These are phyloP conservation scores for Pachyramphus minor DNA, from an alignment of 2,113 vertebrate species.

Conservation along the genomic window DNA sequence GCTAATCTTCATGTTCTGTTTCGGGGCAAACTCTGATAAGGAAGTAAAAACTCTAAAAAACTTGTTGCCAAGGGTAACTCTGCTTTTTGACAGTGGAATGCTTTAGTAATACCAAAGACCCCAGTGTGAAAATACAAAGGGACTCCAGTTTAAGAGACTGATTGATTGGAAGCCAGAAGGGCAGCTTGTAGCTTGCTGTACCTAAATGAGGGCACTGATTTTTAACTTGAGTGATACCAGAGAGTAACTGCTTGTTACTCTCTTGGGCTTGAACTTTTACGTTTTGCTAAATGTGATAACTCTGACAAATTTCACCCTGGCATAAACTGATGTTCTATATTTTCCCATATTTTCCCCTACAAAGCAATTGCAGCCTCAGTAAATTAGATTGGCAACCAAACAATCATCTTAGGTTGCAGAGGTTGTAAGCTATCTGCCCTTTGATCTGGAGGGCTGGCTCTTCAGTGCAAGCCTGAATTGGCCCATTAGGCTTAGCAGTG, in stretches of 20 bases:
- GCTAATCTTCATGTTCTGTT: constrained; percentile 53
- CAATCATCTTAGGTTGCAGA: not conserved
- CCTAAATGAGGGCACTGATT: constrained; percentile 63
- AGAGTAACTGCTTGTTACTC: constrained; percentile 58
- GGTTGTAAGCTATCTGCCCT: constrained; percentile 39
- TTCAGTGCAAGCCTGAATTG: not conserved
- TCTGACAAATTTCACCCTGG: constrained; percentile 43
- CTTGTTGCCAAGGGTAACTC: constrained; percentile 68
- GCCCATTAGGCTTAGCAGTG: not conserved
- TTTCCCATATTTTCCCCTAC: not conserved
- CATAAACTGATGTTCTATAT: constrained; percentile 33
- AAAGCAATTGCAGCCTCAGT: not conserved
- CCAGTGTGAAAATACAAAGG: constrained; percentile 69
- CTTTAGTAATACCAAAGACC: constrained; percentile 53
- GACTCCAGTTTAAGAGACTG: constrained; percentile 57
- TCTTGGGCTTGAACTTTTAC: constrained; percentile 10
- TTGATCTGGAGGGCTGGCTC: constrained; percentile 19
- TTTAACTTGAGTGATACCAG: constrained; percentile 64
- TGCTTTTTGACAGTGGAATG: constrained; percentile 64
- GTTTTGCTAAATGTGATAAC: constrained; percentile 56
- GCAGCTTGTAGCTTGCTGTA: constrained; percentile 26
- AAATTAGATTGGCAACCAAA: constrained; percentile 19
- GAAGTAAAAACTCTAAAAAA: constrained; percentile 44
- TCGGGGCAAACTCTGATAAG: constrained; percentile 48
- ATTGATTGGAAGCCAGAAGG: constrained; percentile 61